Evolutionary conservation across 2,113 vertebrate species (phyloP), one percentile per base, ranked within the genome.

Genomic region (Platichthys flesus): DNA sequence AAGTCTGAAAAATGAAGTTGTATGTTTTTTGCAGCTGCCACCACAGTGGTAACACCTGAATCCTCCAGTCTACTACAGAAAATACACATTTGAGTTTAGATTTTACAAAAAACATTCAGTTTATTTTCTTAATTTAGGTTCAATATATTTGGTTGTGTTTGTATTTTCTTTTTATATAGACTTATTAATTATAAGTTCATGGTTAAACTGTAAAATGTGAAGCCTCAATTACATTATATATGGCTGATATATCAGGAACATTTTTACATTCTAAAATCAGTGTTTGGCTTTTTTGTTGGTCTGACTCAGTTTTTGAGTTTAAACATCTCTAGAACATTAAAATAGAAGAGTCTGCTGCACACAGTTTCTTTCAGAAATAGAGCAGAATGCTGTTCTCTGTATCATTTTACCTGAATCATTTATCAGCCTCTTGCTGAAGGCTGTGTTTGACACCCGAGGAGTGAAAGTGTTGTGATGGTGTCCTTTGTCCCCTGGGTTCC

Each of bases 401-500:
- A 24, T 56, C 54, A 23, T 56, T 56, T 56, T 23, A 56, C 54
- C 4, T 56, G 18, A 49, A n/a, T n/a, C 51, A 54, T 54, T 54
- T 54, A 54, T 54, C 20, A 54, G 51, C 1, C 18, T 54, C 51
- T 54, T 21, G 51, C 51, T 54, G 51, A 54, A 61, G 66, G 47
- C 54, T 71, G 67, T 45, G 0, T 69, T 69, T 70, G 64, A 70
- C 35, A 78, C 45, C 54, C 35, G 60, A 74, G 70, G 7, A 51
- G 71, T 55, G 18, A 52, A 60, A 37, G 47, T 71, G 51, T 71
- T 51, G 47, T 42, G 40, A 42, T 42, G 40, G 12, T 42, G 40
- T 18, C 18, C 7, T 51, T 31, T 64, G 47, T 49, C 66, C 60
- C 54, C 26, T 55, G 54, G 35, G 67, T 71, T 45, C 55, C 47